Evolutionary conservation across 2,797 vertebrate species (phyloP).

Genomic region (Rousettus madagascariensis): DNA sequence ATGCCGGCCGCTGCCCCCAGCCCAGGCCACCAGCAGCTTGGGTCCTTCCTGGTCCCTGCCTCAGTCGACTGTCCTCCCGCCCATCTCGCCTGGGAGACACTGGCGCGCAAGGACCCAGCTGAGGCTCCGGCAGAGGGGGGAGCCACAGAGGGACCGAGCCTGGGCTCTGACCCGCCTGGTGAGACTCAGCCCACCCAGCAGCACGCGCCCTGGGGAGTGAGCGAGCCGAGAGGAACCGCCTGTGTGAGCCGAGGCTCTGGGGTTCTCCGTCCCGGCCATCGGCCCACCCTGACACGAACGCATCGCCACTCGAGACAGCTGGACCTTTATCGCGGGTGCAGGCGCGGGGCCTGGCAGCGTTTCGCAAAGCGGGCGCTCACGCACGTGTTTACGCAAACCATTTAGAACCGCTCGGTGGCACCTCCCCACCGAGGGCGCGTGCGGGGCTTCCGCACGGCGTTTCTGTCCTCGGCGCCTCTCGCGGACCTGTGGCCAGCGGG

Average conservation of each 20-base stretch:
- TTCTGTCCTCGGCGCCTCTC: no score
- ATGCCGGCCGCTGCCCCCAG: background rate
- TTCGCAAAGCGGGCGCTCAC: background rate
- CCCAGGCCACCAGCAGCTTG: background rate
- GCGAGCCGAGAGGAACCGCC: rapidly evolving
- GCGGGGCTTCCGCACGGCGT: no score
- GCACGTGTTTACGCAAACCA: rapidly evolving
- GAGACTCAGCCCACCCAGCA: rapidly evolving
- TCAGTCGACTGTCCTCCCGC: background rate
- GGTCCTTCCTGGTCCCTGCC: background rate
- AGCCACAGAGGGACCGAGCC: no score
- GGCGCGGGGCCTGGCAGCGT: rapidly evolving
- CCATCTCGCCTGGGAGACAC: rapidly evolving
- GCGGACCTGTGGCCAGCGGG: no score
- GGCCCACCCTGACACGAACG: background rate
- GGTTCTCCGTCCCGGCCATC: rapidly evolving
- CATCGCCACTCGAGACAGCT: rapidly evolving
- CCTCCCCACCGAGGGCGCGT: no score
- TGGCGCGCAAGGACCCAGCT: rapidly evolving
- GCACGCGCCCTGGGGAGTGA: rapidly evolving
- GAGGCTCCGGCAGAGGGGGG: background rate
- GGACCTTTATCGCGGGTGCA: rapidly evolving
- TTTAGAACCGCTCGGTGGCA: rapidly evolving
- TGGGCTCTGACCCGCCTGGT: background rate
- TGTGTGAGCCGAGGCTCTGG: rapidly evolving